Base-by-base conservation (phyloP, 2,888 invertebrate genomes). In the Eupithecia subfuscata region DNA sequence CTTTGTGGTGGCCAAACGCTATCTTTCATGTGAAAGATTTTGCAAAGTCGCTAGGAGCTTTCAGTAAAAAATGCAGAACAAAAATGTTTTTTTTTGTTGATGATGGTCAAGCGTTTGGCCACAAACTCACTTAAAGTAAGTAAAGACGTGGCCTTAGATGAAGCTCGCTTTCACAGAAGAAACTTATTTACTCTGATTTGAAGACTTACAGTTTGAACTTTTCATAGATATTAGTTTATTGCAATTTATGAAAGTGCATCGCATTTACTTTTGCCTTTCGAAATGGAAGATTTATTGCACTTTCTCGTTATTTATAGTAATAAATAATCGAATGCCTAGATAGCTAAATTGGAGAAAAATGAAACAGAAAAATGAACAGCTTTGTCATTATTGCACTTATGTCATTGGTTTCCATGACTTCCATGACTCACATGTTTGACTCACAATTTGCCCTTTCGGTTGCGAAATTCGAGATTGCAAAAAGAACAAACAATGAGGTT, bases 371-470 rank as follows among this genome's bases (percentile, higher is more conserved):
- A 60, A 25, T 25, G 25, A 60, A 12, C 12, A 60, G 25, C 12
- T 22, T 60, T 56, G 12, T 25, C 14, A 5, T 52, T 3, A 56
- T 14, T 60, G 25, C 60, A 60, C 22, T 25, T 60, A 22, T 14
- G 5, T 25, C 56, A 60, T 14, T 60, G 60, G 60, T 56, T 56
- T n/a, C n/a, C 56, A 56, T 56, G 60, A 60, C 60, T 60, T 52
- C n/a, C 22, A 56, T 56, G 60, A 60, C 60, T 60, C 60, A 30
- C 30, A 60, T 60, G 12, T 25, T 60, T 60, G 60, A 60, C 60
- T 60, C 25, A 60, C 12, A 60, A 60, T 6, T 3, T 12, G 2
- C 22, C 22, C 56, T 25, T 60, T 60, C 25, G 12, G 25, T 60
- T 60, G 22, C 22, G 60, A 60, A 60, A 25, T 22, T 60, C 60